Base-by-base conservation (phyloP, 2,113 vertebrate species). In the Patagioenas fasciata region DNA sequence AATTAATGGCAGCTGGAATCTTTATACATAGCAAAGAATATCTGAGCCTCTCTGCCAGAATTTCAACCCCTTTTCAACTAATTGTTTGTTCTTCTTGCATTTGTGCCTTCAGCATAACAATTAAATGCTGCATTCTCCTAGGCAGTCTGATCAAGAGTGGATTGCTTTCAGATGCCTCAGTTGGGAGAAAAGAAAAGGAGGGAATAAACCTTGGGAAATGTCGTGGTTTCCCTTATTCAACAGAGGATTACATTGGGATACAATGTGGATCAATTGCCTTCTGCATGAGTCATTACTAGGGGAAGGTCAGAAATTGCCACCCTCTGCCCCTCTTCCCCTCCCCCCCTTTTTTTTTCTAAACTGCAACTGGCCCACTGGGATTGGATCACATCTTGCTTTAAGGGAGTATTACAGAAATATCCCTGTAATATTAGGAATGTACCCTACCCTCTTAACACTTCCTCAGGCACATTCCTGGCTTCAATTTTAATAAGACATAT, bases 1-100 rank as follows among this genome's bases (percentile, higher is more conserved):
- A 95, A 93, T 91, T 83, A 93, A 89, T 48, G 15, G 38, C 93
- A 96, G 79, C 85, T 93, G 75, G 71, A 91, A 74, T 82, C 64
- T 51, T 78, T 78, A 90, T 73, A 21, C 36, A 25, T 60, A 73
- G 16, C 62, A 89, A 96, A 93, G 50, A 82, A 58, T 65, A 80
- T 89, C 15, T 80, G 66, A 93, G 56, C 38, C 26, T 53, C 29
- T 93, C 36, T 67, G 36, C 56, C 70, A 95, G 56, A 85, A 86
- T 90, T 88, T 90, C 47, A 94, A 53, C 20, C 25, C 12, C 18
- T 60, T 90, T 93, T 88, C 42, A 38, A 85, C 64, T 93, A 81
- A 81, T 50, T 34, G 29, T 62, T 92, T 80, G 47, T 80, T 94
- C 47, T 67, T 71, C 50, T 88, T 73, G 50, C 42, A 28, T 80